Base-by-base conservation (phyloP, 2,888 invertebrate species). In the Julus scanicus region DNA sequence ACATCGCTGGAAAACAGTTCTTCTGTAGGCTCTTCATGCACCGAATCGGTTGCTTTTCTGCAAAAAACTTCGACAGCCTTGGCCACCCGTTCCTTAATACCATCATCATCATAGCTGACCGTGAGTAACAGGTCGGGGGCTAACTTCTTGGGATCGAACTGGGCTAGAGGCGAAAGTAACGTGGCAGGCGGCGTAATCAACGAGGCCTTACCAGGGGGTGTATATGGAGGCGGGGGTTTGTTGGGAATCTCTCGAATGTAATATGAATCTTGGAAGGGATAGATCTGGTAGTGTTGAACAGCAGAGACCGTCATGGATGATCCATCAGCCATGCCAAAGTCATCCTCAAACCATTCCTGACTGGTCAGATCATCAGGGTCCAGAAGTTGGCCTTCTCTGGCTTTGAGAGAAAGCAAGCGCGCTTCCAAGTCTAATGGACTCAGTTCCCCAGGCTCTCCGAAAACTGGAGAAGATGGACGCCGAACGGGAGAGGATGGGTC, bases 221-320 rank as follows among this genome's bases (percentile, higher is more conserved):
- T 95, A 92, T 96, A 96, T 0, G 96, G 95, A 0, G 96, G 95
- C 1, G 96, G 95, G 13, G 95, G 95, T 91, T 95, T 95, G 91
- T 95, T 95, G 6, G 95, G 95, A 89, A 95, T 95, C 92, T 95
- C 95, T 86, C 95, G 92, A 84, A 94, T 92, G 91, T 93, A 95
- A 90, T 92, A 92, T 91, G 93, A 94, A 84, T 89, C 88, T 84
- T 90, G 90, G 37, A 84, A 89, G 8, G 88, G 88, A 37, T 89
- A 89, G 20, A 89, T 89, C 80, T 89, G 89, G 87, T 86, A 89
- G 44, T 44, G 37, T n/a, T 63, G 86, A n/a, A 83, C n/a, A 5
- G 39, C 90, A 80, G 86, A 95, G 94, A 91, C 94, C 93, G 91
- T 95, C 95, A 83, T 94, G 94, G 91, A 94, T 53, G 90, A 88